A percentile compares a stretch with the other conserved stretches of the same genome.
phyloP scores from a whole-genome alignment of 1,140 invertebrate genomes.

The Leucophenga varia region DNA sequence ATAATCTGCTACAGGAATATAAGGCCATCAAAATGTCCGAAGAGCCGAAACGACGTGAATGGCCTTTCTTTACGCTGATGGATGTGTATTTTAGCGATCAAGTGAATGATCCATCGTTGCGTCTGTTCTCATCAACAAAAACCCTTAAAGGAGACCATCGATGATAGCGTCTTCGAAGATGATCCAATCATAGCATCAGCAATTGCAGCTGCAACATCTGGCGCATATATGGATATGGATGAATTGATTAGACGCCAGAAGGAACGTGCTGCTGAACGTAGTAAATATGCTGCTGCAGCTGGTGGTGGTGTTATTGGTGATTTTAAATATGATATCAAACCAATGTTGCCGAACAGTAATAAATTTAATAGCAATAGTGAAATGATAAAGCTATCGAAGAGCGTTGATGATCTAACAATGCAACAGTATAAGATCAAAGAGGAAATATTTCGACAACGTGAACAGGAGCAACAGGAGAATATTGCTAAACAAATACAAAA shows the following conservation, averaged over 20 bases:
- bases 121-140: conserved; percentile 55
- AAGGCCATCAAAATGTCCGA: conserved; percentile 57
- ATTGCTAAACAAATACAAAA: conserved; percentile 50
- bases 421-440: conserved; percentile 45
- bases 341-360: conserved; percentile 41
- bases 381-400: conserved; percentile 49
- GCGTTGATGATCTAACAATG: conserved; percentile 48
- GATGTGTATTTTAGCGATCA: conserved; percentile 56
- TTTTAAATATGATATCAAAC: conserved; percentile 48
- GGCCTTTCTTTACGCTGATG: conserved; percentile 56
- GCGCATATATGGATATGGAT: conserved; percentile 54
- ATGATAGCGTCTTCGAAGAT: conserved; percentile 55
- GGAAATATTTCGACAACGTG: conserved; percentile 40
- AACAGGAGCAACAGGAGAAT: conserved; percentile 48
- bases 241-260: conserved; percentile 48
- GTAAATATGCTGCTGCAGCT: conserved; percentile 35
- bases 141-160: conserved; percentile 52
- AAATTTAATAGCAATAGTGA: conserved; percentile 48
- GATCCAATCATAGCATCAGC: conserved; percentile 55
- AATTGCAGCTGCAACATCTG: conserved; percentile 50
- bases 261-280: conserved; percentile 44
- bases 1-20: conserved; percentile 56
- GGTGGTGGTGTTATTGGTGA: conserved; percentile 23
- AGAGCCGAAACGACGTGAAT: conserved; percentile 55
- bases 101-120: conserved; percentile 54